These are phyloP conservation scores for Chironomus striatipennis DNA, from an alignment of 1,140 invertebrate species.

Conservation along the genomic window DNA sequence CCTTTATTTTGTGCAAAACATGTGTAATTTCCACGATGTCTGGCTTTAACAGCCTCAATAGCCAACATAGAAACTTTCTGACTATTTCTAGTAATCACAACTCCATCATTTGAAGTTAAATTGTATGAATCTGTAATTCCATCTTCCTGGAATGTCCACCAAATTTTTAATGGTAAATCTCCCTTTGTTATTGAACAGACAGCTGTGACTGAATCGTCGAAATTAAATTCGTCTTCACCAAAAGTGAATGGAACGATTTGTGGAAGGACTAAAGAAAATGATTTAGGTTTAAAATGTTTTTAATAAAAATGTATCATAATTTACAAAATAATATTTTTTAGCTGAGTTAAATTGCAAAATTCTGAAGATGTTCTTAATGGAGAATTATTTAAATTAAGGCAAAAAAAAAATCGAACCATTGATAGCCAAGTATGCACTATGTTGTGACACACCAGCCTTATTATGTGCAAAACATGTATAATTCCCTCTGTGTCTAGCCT, in stretches of 20 bases:
- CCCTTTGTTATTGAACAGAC: constrained; percentile 58
- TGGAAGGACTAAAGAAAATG: constrained; percentile 37
- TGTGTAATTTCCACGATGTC: constrained; percentile 49
- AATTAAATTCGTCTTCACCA: constrained; percentile 58
- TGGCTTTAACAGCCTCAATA: constrained; percentile 46
- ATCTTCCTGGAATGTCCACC: constrained; percentile 46
- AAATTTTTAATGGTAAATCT: constrained; percentile 55
- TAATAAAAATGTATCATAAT: no score
- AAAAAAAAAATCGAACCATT: constrained; percentile 67
- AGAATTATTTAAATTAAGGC: no score
- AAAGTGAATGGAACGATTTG: constrained; percentile 65
- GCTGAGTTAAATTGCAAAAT: background rate
- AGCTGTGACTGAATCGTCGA: constrained; percentile 52
- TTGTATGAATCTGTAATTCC: constrained; percentile 32
- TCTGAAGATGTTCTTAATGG: background rate
- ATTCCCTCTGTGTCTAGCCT: constrained; percentile 57
- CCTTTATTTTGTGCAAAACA: constrained; percentile 49
- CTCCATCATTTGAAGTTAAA: constrained; percentile 31
- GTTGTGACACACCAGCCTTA: constrained; percentile 58
- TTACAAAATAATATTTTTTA: no score
- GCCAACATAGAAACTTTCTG: constrained; percentile 48
- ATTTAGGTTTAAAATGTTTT: no score
- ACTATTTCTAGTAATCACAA: constrained; percentile 35
- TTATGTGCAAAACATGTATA: constrained; percentile 74
- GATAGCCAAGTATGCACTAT: constrained; percentile 57